These are phyloP conservation scores for Eupithecia inturbata DNA, from an alignment of 2,888 invertebrate species.

Conservation along the genomic window DNA sequence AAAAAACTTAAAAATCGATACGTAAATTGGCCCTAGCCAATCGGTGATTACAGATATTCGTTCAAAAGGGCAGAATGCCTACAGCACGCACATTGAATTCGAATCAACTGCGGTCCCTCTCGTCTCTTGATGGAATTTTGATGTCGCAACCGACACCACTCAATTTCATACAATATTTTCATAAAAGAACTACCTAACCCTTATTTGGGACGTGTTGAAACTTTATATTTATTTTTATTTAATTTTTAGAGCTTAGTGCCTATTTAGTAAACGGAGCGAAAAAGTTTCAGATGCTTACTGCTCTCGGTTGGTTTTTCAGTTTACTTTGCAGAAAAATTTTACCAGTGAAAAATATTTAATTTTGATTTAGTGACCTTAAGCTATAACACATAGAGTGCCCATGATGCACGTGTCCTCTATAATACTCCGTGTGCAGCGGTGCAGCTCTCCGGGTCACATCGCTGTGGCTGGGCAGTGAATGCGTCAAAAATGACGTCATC, in stretches of 20 bases:
- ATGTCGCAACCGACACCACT: slow-evolving; percentile 56
- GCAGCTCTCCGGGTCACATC: not conserved
- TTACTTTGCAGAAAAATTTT: not conserved
- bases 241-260: not conserved
- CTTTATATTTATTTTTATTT: slow-evolving; percentile 12
- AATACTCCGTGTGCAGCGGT: not conserved
- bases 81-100: slow-evolving; percentile 71
- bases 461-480: not conserved
- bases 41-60: slow-evolving; percentile 46
- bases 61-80: slow-evolving; percentile 53
- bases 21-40: slow-evolving; percentile 15
- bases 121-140: slow-evolving; percentile 71
- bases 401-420: not conserved
- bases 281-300: not conserved
- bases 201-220: slow-evolving; percentile 26
- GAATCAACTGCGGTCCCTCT: slow-evolving; percentile 62
- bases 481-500: not conserved
- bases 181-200: slow-evolving; percentile 36
- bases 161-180: slow-evolving; percentile 41
- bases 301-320: not conserved
- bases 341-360: too few species aligned
- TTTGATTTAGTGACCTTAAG: not conserved
- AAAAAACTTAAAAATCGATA: slow-evolving; percentile 5
- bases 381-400: not conserved
- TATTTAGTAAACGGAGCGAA: not conserved